Evolutionary conservation across 2,888 invertebrate species (phyloP).

Genomic region (Sphaerophoria rueppellii): DNA sequence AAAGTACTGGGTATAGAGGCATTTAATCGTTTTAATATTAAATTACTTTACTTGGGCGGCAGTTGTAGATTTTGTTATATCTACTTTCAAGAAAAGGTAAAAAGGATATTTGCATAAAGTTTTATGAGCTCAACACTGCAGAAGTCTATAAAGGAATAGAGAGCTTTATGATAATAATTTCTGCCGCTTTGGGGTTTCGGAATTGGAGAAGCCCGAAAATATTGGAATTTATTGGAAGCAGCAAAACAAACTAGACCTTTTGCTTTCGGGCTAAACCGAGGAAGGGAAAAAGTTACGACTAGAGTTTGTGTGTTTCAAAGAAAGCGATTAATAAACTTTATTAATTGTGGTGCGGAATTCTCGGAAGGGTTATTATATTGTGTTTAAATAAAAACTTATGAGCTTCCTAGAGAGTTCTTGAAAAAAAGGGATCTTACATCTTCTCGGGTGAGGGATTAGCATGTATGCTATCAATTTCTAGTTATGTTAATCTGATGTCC

Average conservation of each 20-base stretch:
- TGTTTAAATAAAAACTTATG: neutral
- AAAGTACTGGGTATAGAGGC: neutral
- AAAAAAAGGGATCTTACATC: too few relatives aligned
- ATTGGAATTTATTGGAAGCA: conserved; percentile 24
- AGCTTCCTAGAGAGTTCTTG: too few relatives aligned
- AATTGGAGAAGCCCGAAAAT: conserved; percentile 1
- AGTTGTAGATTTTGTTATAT: neutral
- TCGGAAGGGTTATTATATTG: conserved; percentile 1
- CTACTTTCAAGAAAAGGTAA: conserved; percentile 34
- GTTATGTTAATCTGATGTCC: neutral
- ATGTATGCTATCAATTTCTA: too few relatives aligned
- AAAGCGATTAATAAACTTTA: conserved; percentile 50
- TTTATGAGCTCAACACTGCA: conserved; percentile 50
- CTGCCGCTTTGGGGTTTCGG: neutral
- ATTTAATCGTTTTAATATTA: conserved; percentile 56
- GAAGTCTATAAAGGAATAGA: neutral
- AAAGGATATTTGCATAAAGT: conserved; percentile 68
- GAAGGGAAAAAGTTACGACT: neutral
- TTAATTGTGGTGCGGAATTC: neutral
- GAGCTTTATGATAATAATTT: neutral
- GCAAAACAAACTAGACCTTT: conserved; percentile 4
- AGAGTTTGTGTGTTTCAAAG: conserved; percentile 23
- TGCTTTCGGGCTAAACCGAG: neutral
- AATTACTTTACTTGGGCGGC: conserved; percentile 55
- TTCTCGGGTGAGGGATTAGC: too few relatives aligned